Evolutionary conservation across 2,888 invertebrate species (phyloP).

Genomic region (Hydrotaea cyrtoneurina): DNA sequence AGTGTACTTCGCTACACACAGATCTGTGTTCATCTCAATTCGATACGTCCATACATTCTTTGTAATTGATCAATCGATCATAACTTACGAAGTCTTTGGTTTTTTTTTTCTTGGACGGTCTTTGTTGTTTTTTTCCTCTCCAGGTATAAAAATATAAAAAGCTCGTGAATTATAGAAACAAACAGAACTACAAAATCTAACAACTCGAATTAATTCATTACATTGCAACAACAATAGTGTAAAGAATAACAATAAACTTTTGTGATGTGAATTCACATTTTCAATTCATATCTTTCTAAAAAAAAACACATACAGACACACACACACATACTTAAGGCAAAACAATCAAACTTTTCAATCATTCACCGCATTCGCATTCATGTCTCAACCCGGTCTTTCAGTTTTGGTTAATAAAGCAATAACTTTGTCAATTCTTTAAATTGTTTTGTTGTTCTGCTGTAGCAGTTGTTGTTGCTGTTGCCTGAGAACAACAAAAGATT

Average conservation of each 20-base stretch:
- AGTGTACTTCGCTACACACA: too few species aligned
- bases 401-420: slow-evolving; percentile 32
- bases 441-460: too few species aligned
- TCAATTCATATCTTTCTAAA: background rate
- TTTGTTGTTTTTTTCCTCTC: slow-evolving; percentile 4
- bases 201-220: slow-evolving; percentile 61
- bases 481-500: background rate
- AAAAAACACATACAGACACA: background rate
- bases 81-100: slow-evolving; percentile 25
- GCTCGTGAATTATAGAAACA: slow-evolving; percentile 35
- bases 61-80: slow-evolving; percentile 61
- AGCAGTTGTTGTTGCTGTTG: background rate
- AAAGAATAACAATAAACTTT: slow-evolving; percentile 5
- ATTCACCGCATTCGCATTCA: slow-evolving; percentile 16
- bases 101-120: slow-evolving; percentile 21
- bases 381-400: background rate
- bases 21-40: too few species aligned
- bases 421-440: slow-evolving; percentile 9
- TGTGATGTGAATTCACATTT: slow-evolving; percentile 43
- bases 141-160: background rate
- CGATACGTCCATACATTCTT: slow-evolving; percentile 7
- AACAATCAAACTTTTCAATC: slow-evolving; percentile 45
- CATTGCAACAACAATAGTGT: slow-evolving; percentile 35
- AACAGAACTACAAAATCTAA: slow-evolving; percentile 55
- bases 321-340: too few species aligned